phyloP scores from a whole-genome alignment of 2,113 vertebrate species.

The Cyanistes caeruleus region DNA sequence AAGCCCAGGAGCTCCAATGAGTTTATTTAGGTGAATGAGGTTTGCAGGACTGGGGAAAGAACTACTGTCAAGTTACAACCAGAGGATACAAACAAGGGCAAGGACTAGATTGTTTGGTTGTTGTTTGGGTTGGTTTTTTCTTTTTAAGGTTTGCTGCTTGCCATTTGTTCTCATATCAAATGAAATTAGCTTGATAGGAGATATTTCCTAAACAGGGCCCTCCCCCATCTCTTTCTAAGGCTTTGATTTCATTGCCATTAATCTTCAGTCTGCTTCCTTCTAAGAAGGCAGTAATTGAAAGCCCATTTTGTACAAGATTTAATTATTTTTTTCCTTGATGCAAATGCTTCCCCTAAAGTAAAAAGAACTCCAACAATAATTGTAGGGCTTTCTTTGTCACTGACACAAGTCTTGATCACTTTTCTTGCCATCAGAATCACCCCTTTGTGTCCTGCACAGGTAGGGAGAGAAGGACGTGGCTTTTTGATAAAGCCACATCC shows the following conservation, averaged over 20 bases:
- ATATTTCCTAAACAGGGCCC: constrained; percentile 10
- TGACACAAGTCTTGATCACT: neutral
- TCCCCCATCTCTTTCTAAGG: neutral
- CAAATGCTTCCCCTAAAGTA: constrained; percentile 13
- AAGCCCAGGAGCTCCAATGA: neutral
- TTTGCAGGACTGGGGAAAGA: neutral
- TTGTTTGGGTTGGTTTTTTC: neutral
- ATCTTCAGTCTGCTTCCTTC: constrained; percentile 50
- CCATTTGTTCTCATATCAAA: constrained; percentile 36
- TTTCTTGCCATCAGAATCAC: neutral
- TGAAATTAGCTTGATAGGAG: constrained; percentile 22
- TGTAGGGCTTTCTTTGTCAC: neutral
- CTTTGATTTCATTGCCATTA: constrained; percentile 62
- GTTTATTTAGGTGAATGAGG: neutral
- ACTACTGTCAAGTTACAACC: neutral
- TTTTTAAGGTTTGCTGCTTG: neutral
- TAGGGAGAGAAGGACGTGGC: neutral
- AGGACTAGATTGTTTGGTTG: neutral
- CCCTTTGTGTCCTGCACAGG: neutral
- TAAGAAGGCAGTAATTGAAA: constrained; percentile 56
- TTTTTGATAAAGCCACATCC: neutral
- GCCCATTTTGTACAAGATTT: constrained; percentile 14
- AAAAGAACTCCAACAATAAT: neutral
- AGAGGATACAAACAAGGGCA: neutral
- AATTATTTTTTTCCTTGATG: constrained; percentile 39